These are phyloP conservation scores for Sterrhoptilus dennistouni DNA, from an alignment of 2,113 vertebrate species.

Conservation along the genomic window DNA sequence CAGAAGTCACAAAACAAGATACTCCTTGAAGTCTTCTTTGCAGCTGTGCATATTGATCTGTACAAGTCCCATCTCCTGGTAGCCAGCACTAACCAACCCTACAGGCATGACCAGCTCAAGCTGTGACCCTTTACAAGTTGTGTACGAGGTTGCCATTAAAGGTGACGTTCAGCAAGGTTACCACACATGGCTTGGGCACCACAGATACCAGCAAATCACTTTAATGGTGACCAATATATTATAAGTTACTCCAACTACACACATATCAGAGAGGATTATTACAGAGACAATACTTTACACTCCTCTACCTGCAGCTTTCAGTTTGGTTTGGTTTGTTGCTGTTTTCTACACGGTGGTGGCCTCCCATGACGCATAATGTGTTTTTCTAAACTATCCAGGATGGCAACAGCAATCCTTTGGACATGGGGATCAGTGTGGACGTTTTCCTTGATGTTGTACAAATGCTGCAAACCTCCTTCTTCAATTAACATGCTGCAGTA, in stretches of 20 bases:
- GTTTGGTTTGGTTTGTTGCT: constrained; percentile 72
- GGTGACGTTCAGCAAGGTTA: constrained; percentile 32
- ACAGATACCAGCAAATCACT: constrained; percentile 50
- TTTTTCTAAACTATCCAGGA: constrained; percentile 92
- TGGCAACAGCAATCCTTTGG: constrained; percentile 85
- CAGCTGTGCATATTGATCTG: constrained; percentile 51
- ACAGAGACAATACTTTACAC: constrained; percentile 49
- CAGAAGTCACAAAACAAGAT: constrained; percentile 54
- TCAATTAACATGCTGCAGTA: constrained; percentile 99
- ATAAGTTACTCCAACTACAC: constrained; percentile 66
- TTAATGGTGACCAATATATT: constrained; percentile 63
- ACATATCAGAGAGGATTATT: constrained; percentile 64
- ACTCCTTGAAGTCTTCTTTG: constrained; percentile 35
- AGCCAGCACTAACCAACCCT: constrained; percentile 31
- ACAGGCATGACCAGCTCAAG: constrained; percentile 45
- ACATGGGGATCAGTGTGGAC: constrained; percentile 90
- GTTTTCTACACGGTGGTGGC: constrained; percentile 72
- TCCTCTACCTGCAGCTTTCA: constrained; percentile 66
- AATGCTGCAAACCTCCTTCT: constrained; percentile 91
- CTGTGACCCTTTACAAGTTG: constrained; percentile 45
- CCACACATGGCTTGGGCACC: constrained; percentile 19
- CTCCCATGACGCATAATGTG: constrained; percentile 88
- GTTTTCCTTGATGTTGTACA: constrained; percentile 87
- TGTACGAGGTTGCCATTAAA: constrained; percentile 51
- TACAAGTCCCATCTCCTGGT: constrained; percentile 27